Percentiles rank a stretch among this genome's conserved stretches.
Conservation (phyloP, 1,140 invertebrate species). For the Hylaeus volcanicus region DNA sequence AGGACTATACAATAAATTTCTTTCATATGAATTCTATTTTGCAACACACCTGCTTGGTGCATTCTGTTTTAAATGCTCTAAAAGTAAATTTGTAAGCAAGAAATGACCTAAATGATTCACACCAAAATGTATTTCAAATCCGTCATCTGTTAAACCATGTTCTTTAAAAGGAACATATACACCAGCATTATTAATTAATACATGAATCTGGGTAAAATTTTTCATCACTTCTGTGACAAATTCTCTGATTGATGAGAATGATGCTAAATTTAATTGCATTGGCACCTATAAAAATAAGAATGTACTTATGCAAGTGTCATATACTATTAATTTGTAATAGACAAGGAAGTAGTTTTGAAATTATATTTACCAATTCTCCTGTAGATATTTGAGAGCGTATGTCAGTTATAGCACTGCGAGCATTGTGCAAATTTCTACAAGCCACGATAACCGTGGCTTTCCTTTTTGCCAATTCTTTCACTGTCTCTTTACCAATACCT, state of each 20-base stretch:
- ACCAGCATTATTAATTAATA: conserved; percentile 90
- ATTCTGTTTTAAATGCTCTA: conserved; percentile 84
- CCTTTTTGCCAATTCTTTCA: conserved; percentile 84
- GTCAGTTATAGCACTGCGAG: conserved; percentile 82
- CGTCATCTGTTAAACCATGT: conserved; percentile 86
- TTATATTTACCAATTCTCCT: conserved; percentile 83
- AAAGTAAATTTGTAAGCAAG: conserved; percentile 89
- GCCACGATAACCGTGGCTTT: conserved; percentile 88
- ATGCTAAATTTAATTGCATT: conserved; percentile 87
- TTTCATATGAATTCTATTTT: conserved; percentile 13
- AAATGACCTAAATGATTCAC: conserved; percentile 92
- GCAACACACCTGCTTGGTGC: conserved; percentile 83
- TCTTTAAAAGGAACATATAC: conserved; percentile 82
- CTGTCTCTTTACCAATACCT: conserved; percentile 90
- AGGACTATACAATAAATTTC: not conserved
- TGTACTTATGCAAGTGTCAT: not conserved
- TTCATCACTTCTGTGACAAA: conserved; percentile 85
- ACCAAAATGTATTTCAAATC: conserved; percentile 91
- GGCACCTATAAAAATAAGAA: conserved; percentile 81
- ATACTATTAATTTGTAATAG: not conserved
- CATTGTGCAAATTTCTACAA: conserved; percentile 84
- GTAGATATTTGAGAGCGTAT: conserved; percentile 81
- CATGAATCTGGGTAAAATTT: conserved; percentile 84
- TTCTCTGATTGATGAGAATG: conserved; percentile 85
- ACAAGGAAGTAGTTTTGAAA: not conserved